These are phyloP conservation scores for Nomada fabriciana DNA, from an alignment of 2,888 invertebrate species.

Conservation along the genomic window DNA sequence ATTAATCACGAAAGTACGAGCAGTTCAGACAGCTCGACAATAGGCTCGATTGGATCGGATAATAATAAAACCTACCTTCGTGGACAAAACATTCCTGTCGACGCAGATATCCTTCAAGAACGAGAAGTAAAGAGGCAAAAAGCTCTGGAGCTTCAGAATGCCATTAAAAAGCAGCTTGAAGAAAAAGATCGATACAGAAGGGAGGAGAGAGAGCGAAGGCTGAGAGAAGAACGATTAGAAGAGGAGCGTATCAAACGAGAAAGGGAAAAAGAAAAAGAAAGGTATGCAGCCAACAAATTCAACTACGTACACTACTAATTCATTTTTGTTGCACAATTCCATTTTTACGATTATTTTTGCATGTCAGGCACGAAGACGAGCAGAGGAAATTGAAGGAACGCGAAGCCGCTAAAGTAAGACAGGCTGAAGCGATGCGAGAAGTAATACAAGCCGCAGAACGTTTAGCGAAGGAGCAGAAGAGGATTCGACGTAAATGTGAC, in stretches of 20 bases:
- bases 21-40: slow-evolving; percentile 81
- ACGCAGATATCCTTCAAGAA: slow-evolving; percentile 92
- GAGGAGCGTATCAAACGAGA: slow-evolving; percentile 91
- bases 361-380: slow-evolving; percentile 88
- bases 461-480: slow-evolving; percentile 88
- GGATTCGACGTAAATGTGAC: slow-evolving; percentile 71
- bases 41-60: slow-evolving; percentile 78
- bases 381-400: slow-evolving; percentile 88
- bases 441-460: slow-evolving; percentile 91
- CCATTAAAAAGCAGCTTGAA: slow-evolving; percentile 93
- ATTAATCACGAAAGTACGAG: slow-evolving; percentile 85
- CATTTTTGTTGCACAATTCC: background rate
- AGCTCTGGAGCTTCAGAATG: slow-evolving; percentile 94
- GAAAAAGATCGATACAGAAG: slow-evolving; percentile 91
- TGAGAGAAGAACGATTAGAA: slow-evolving; percentile 92
- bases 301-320: background rate
- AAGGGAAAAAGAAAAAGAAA: slow-evolving; percentile 84
- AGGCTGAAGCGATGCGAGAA: slow-evolving; percentile 90
- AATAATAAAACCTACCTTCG: slow-evolving; percentile 89
- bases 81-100: slow-evolving; percentile 94
- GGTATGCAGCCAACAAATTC: slow-evolving; percentile 61
- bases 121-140: slow-evolving; percentile 92
- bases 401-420: slow-evolving; percentile 89
- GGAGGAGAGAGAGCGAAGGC: slow-evolving; percentile 90
- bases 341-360: background rate